These are phyloP conservation scores for Denticeps clupeoides DNA, from an alignment of 2,797 vertebrate species.

Conservation along the genomic window DNA sequence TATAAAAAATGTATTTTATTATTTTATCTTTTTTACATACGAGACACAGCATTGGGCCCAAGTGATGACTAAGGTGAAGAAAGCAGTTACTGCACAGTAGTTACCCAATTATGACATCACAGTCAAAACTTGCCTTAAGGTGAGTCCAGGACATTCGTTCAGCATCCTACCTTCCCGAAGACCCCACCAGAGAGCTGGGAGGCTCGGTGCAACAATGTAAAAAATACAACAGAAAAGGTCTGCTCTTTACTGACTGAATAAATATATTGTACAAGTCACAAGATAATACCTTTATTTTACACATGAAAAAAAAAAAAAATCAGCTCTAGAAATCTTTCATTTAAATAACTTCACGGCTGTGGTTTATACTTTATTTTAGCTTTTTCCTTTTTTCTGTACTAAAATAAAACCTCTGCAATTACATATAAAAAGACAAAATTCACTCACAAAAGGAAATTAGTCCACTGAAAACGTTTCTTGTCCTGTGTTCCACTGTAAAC, in stretches of 20 bases:
- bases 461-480: slow-evolving; percentile 74
- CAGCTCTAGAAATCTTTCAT: slow-evolving; percentile 81
- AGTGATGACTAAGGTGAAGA: slow-evolving; percentile 16
- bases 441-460: slow-evolving; percentile 82
- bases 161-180: slow-evolving; percentile 17
- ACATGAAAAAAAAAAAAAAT: slow-evolving; percentile 66
- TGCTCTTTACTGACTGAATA: slow-evolving; percentile 76
- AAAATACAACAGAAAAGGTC: slow-evolving; percentile 49
- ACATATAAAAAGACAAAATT: slow-evolving; percentile 90
- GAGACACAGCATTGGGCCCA: slow-evolving; percentile 21
- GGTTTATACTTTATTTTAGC: slow-evolving; percentile 67
- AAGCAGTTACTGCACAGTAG: slow-evolving; percentile 38
- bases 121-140: slow-evolving; percentile 28
- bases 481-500: slow-evolving; percentile 81
- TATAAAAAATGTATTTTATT: too few relatives aligned
- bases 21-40: too few relatives aligned
- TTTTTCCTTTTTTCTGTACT: slow-evolving; percentile 65
- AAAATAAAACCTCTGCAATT: slow-evolving; percentile 99
- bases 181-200: slow-evolving; percentile 29
- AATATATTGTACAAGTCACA: slow-evolving; percentile 94
- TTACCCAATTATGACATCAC: slow-evolving; percentile 32
- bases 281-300: slow-evolving; percentile 88
- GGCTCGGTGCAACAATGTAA: slow-evolving; percentile 59
- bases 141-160: slow-evolving; percentile 26
- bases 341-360: slow-evolving; percentile 80